These are phyloP conservation scores for Aphaenogaster floridana DNA, from an alignment of 1,140 invertebrate species.

Conservation along the genomic window DNA sequence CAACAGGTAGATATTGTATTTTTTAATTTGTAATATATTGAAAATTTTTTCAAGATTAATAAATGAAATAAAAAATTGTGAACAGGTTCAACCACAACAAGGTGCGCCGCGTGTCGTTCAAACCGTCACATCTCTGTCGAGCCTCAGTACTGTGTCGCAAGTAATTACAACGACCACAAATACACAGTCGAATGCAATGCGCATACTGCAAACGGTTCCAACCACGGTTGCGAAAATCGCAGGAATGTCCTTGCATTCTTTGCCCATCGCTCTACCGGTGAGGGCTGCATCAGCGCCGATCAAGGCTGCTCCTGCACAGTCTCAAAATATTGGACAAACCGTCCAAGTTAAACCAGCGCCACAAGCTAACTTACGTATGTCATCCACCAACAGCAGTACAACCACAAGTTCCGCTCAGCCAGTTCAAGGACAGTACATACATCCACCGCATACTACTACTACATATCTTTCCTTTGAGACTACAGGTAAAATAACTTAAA, in stretches of 20 bases:
- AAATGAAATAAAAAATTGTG: neutral
- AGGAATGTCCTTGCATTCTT: slow-evolving; percentile 84
- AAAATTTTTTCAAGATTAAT: neutral
- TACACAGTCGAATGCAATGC: slow-evolving; percentile 77
- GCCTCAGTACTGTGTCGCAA: slow-evolving; percentile 81
- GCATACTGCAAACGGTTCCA: slow-evolving; percentile 81
- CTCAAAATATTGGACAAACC: slow-evolving; percentile 80
- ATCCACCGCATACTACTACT: slow-evolving; percentile 81
- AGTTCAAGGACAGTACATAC: slow-evolving; percentile 81
- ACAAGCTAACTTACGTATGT: slow-evolving; percentile 77
- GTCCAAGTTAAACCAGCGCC: slow-evolving; percentile 78
- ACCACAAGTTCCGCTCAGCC: slow-evolving; percentile 74
- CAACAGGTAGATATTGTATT: slow-evolving; percentile 75
- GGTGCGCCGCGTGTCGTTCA: slow-evolving; percentile 81
- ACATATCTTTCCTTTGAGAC: slow-evolving; percentile 81
- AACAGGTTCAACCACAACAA: slow-evolving; percentile 76
- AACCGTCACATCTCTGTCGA: slow-evolving; percentile 83
- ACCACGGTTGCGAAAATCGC: slow-evolving; percentile 83
- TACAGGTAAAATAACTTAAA: slow-evolving; percentile 74
- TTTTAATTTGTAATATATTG: neutral
- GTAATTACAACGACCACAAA: slow-evolving; percentile 83
- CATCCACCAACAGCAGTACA: slow-evolving; percentile 71
- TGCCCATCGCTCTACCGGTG: slow-evolving; percentile 80
- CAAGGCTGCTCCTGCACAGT: slow-evolving; percentile 71
- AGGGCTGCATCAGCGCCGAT: slow-evolving; percentile 78